phyloP scores from a whole-genome alignment of 2,888 invertebrate species.

The Hypolimnas misippus region DNA sequence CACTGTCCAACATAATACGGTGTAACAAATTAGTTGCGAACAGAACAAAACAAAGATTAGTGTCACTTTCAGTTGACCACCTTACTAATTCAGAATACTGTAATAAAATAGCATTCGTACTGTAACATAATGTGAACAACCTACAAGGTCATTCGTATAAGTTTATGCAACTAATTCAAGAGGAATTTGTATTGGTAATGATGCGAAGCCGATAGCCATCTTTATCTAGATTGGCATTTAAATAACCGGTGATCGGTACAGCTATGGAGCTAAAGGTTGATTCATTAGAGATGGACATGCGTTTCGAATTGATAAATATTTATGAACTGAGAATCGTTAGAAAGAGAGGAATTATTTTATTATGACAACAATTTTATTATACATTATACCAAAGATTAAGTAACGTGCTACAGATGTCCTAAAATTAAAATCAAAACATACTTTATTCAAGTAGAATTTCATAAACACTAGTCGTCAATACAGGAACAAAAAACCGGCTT shows the following conservation, averaged over 20 bases:
- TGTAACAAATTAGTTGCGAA: slow-evolving; percentile 4
- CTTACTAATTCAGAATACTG: background rate
- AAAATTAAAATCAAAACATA: no score
- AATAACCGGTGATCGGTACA: slow-evolving; percentile 23
- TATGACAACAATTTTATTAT: no score
- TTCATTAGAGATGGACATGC: slow-evolving; percentile 24
- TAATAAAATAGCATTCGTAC: background rate
- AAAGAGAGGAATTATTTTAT: slow-evolving; percentile 1
- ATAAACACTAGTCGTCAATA: no score
- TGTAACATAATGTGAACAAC: background rate
- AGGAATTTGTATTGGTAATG: slow-evolving; percentile 23
- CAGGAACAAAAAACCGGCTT: no score
- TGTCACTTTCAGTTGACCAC: slow-evolving; percentile 4
- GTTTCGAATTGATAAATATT: slow-evolving; percentile 16
- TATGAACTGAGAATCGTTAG: background rate
- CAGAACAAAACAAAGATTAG: slow-evolving; percentile 13
- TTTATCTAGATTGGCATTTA: slow-evolving; percentile 30
- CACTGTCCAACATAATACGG: background rate
- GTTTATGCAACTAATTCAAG: slow-evolving; percentile 16
- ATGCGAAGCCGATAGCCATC: slow-evolving; percentile 28
- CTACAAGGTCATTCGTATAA: slow-evolving; percentile 11
- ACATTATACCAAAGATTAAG: no score
- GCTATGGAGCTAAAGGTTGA: slow-evolving; percentile 18
- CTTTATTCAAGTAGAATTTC: no score
- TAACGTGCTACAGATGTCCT: no score